A percentile compares a stretch with the other conserved stretches of the same genome.
Conservation (phyloP, 2,888 invertebrate genomes). For the Lacanobia wlatinum region DNA sequence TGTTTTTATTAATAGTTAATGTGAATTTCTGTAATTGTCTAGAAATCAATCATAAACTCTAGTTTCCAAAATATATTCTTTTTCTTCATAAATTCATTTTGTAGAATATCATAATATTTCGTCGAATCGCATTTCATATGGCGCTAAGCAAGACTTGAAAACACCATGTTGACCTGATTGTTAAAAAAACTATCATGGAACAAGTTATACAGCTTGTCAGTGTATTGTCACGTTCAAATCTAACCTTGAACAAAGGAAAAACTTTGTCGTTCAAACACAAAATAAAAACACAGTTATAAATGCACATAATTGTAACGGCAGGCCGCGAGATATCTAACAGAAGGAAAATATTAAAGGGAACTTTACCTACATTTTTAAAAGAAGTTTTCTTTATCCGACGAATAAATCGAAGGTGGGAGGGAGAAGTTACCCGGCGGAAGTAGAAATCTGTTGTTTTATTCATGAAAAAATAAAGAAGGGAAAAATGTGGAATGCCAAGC, state of each 20-base stretch:
- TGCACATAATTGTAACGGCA: slow-evolving; percentile 85
- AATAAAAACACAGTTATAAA: slow-evolving; percentile 79
- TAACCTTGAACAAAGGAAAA: slow-evolving; percentile 49
- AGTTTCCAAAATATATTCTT: too few relatives aligned
- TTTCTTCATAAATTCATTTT: too few relatives aligned
- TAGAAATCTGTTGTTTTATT: slow-evolving; percentile 90
- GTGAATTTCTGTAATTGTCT: too few relatives aligned
- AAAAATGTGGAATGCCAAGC: slow-evolving; percentile 82
- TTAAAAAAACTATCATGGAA: not conserved
- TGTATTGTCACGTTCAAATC: slow-evolving; percentile 6
- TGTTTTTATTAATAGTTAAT: too few relatives aligned
- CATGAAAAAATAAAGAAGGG: slow-evolving; percentile 88
- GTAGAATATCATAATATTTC: too few relatives aligned
- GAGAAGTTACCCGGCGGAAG: slow-evolving; percentile 86
- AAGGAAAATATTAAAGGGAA: slow-evolving; percentile 89
- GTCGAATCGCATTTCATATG: too few relatives aligned
- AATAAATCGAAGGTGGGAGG: slow-evolving; percentile 91
- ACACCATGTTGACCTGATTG: too few relatives aligned
- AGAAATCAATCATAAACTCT: too few relatives aligned
- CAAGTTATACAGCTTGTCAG: not conserved
- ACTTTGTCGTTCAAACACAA: slow-evolving; percentile 38
- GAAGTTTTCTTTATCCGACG: slow-evolving; percentile 89
- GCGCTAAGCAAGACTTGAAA: too few relatives aligned
- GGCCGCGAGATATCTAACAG: slow-evolving; percentile 85
- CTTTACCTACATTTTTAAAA: slow-evolving; percentile 89